A percentile compares a stretch with the other conserved stretches of the same genome.
Evolutionary conservation across 1,140 invertebrate genomes (phyloP).

Genomic region (Pseudomyrmex flavicornis): DNA sequence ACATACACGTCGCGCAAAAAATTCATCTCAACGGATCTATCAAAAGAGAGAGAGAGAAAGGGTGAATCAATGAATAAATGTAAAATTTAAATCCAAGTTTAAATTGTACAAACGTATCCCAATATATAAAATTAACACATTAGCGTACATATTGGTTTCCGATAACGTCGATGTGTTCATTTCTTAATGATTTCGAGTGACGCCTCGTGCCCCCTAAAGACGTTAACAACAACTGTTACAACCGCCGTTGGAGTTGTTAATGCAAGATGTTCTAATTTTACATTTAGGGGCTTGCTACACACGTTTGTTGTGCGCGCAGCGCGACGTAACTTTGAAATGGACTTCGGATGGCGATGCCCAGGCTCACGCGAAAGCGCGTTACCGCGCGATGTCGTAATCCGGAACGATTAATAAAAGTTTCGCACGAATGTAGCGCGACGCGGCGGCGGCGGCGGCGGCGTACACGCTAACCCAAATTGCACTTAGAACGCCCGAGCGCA

Average conservation of each 20-base stretch:
- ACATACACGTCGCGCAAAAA: too few species aligned
- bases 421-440: background rate
- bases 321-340: slow-evolving; percentile 19
- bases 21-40: too few species aligned
- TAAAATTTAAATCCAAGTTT: too few species aligned
- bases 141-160: too few species aligned
- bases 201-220: background rate
- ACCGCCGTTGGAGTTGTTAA: background rate
- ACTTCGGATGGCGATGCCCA: slow-evolving; percentile 1
- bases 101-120: too few species aligned
- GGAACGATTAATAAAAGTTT: slow-evolving; percentile 54
- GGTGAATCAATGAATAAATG: too few species aligned
- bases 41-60: too few species aligned
- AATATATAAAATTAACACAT: too few species aligned
- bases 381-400: slow-evolving; percentile 47
- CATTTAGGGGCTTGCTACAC: background rate
- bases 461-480: slow-evolving; percentile 30
- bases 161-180: background rate
- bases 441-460: slow-evolving; percentile 11
- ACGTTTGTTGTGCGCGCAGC: background rate
- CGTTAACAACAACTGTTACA: background rate
- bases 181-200: background rate
- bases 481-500: slow-evolving; percentile 15
- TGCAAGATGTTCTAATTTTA: background rate
- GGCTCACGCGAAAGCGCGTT: slow-evolving; percentile 1